Conservation (phyloP, 1,140 invertebrate genomes). For the Trinorchestia longiramus region DNA sequence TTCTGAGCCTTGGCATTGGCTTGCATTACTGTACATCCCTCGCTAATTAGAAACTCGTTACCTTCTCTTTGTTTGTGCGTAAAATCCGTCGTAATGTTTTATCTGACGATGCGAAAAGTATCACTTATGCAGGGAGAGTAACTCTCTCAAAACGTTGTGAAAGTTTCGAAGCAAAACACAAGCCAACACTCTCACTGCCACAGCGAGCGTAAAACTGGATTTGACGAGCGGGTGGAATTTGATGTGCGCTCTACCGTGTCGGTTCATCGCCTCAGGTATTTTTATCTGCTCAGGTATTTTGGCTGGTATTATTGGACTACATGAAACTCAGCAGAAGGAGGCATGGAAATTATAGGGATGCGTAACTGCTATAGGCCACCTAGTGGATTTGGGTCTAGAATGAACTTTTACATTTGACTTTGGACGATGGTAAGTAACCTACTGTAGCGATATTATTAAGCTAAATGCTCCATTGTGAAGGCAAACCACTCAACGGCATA, state of each 20-base stretch:
- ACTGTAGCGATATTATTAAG: not conserved
- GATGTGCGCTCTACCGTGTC: too few species aligned
- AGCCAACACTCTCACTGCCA: not conserved
- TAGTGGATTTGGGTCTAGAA: not conserved
- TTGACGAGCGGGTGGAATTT: not conserved
- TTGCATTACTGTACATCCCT: not conserved
- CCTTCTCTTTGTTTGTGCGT: not conserved
- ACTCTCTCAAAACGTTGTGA: not conserved
- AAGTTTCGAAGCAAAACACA: not conserved
- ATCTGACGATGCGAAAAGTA: not conserved
- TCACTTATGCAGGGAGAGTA: not conserved
- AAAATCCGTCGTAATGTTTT: too few species aligned
- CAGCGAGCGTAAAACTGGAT: not conserved
- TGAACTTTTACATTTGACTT: not conserved
- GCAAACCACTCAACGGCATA: not conserved
- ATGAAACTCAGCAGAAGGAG: not conserved
- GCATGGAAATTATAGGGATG: not conserved
- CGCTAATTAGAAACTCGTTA: not conserved
- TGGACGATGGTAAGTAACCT: not conserved
- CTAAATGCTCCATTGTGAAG: not conserved
- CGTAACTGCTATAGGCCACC: not conserved
- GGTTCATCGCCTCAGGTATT: too few species aligned
- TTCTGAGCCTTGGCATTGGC: not conserved
- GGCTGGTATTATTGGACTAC: not conserved
- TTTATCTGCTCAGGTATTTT: not conserved